Base-by-base conservation (phyloP, 2,888 invertebrate genomes). In the Brachylomia viminalis region DNA sequence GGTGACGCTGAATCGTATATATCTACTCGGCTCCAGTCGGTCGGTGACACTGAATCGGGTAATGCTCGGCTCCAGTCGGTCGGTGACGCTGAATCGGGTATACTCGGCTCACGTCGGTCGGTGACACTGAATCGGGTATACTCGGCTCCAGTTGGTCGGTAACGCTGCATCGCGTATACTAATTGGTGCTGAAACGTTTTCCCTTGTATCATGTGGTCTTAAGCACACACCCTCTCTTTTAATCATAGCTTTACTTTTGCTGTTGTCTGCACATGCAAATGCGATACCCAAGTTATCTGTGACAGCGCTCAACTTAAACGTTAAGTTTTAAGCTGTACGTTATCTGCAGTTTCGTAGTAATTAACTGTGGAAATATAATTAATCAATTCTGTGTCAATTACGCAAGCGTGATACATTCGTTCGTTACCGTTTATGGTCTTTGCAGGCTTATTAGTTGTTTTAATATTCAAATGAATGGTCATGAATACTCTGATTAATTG, bases 251-350 rank as follows among this genome's bases (percentile, higher is more conserved):
- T 45, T 47, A 10, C 30, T 79, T 62, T 61, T 56, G 20, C 4
- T 47, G 30, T 23, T 66, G 54, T n/a, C 65, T 61, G 83, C 77
- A 80, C 65, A 42, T 70, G 70, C 47, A 69, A 82, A 80, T 56
- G 66, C 42, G 56, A 67, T 64, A 23, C n/a, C n/a, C 7, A 27
- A 47, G 23, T 61, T n/a, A 68, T 49, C 2, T 27, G 67, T 83
- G 54, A 45, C 64, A 64, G 15, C 62, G 56, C 61, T 30, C 20
- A 47, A 47, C 38, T 23, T 64, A 54, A 8, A 71, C 4, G 58
- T 27, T 47, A 82, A 68, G 15, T 83, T 72, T 77, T 72, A 59
- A 77, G 64, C 27, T 58, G 38, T 17, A 59, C n/a, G 23, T 58
- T 58, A 65, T 82, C 49, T 42, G 30, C 47, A 80, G 59, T 77